phyloP scores from a whole-genome alignment of 2,113 vertebrate genomes.

The Dasyurus viverrinus region DNA sequence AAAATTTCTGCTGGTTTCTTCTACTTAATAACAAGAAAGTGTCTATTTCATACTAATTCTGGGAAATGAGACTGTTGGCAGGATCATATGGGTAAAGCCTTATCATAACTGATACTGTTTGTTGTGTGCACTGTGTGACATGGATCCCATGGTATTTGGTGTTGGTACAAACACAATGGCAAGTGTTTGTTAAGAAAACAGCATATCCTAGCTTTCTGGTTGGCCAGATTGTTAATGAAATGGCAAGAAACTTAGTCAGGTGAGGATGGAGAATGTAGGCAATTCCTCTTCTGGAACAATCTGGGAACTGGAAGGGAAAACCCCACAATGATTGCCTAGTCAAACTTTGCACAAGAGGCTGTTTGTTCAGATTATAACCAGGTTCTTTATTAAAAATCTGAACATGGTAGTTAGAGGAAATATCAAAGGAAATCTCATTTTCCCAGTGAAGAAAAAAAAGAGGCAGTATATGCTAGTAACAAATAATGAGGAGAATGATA shows the following conservation, averaged over 20 bases:
- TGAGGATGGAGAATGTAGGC: background rate
- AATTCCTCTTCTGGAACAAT: background rate
- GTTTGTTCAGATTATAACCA: background rate
- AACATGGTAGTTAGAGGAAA: background rate
- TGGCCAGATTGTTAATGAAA: background rate
- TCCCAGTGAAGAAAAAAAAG: background rate
- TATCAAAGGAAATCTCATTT: background rate
- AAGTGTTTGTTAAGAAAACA: background rate
- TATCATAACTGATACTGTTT: background rate
- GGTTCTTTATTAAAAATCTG: background rate
- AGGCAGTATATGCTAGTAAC: background rate
- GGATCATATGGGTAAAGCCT: background rate
- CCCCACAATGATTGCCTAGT: background rate
- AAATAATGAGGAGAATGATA: background rate
- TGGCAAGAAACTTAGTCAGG: background rate
- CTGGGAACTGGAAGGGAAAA: background rate
- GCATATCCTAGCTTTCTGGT: background rate
- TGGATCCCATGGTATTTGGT: background rate
- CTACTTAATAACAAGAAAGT: background rate
- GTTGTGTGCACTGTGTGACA: background rate
- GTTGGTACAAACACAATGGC: background rate
- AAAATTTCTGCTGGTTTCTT: background rate
- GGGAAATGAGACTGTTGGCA: background rate
- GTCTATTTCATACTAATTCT: background rate
- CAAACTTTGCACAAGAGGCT: background rate